Evolutionary conservation across 64 coral and sea anemone genomes (phyloP).

Genomic region (Stichodactyla helianthus): DNA sequence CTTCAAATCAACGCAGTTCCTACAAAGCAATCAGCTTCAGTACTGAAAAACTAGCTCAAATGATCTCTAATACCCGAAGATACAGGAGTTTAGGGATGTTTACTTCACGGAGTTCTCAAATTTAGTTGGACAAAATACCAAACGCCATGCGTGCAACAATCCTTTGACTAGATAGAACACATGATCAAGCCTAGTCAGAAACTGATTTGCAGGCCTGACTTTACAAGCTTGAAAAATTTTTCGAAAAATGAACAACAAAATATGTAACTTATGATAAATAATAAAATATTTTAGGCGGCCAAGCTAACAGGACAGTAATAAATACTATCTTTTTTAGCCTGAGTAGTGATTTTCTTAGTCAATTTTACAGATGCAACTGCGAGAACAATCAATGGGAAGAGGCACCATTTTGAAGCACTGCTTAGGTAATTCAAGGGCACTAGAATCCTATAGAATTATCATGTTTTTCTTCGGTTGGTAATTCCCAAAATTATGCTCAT

Average conservation of each 20-base stretch:
- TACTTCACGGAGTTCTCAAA: conserved; percentile 74
- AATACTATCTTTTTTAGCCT: background rate
- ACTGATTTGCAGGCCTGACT: background rate
- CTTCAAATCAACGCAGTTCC: conserved; percentile 9
- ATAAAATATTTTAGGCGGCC: too few species aligned
- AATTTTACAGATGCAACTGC: too few species aligned
- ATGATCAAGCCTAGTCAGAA: background rate
- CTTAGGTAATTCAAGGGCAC: background rate
- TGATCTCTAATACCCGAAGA: conserved; percentile 82
- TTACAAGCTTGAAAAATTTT: background rate
- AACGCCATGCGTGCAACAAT: too few species aligned
- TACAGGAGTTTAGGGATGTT: conserved; percentile 83
- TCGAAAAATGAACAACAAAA: background rate
- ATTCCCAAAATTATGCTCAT: too few species aligned
- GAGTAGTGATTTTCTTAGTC: too few species aligned
- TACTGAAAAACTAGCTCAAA: conserved; percentile 72
- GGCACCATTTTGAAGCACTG: background rate
- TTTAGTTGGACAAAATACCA: conserved; percentile 19
- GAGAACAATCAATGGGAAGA: too few species aligned
- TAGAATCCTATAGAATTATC: too few species aligned
- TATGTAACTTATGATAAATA: background rate
- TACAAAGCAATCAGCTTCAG: conserved; percentile 50
- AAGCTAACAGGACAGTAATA: background rate
- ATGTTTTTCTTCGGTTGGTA: too few species aligned
- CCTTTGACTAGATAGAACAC: too few species aligned